Percentiles rank a stretch among this genome's conserved stretches.
Evolutionary conservation across 2,888 invertebrate species (phyloP).

Genomic region (Acronicta alni): DNA sequence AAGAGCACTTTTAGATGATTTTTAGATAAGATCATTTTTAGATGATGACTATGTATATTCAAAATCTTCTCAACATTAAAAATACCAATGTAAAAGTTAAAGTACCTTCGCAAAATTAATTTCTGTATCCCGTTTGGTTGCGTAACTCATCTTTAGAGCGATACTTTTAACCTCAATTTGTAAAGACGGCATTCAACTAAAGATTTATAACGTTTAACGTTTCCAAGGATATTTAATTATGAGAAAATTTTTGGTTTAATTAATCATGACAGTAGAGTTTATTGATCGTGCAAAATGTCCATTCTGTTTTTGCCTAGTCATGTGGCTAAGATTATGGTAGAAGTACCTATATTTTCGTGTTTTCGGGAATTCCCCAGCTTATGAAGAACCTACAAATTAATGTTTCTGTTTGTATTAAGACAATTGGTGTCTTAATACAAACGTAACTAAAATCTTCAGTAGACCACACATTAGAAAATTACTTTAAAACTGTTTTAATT

Average conservation of each 20-base stretch:
- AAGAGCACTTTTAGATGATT: too few relatives aligned
- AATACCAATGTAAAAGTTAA: conserved; percentile 17
- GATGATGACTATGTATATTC: too few relatives aligned
- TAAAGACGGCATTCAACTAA: conserved; percentile 61
- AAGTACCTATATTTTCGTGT: not conserved
- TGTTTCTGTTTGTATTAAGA: too few relatives aligned
- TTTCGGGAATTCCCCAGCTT: too few relatives aligned
- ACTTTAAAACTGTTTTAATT: too few relatives aligned
- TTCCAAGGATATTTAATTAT: conserved; percentile 62
- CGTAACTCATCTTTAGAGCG: conserved; percentile 63
- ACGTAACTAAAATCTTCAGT: too few relatives aligned
- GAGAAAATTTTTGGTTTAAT: conserved; percentile 64
- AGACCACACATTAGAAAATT: too few relatives aligned
- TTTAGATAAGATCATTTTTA: too few relatives aligned
- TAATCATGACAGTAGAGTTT: conserved; percentile 60
- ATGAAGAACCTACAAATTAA: too few relatives aligned
- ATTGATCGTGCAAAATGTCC: conserved; percentile 55
- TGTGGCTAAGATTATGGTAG: not conserved
- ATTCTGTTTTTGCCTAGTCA: conserved; percentile 30
- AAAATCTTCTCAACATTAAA: too few relatives aligned
- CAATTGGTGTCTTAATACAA: too few relatives aligned
- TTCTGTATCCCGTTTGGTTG: conserved; percentile 59
- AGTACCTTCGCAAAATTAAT: conserved; percentile 53
- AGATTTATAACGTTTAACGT: conserved; percentile 66
- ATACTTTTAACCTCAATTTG: conserved; percentile 64